Evolutionary conservation across 1,140 invertebrate genomes (phyloP).

Genomic region (Drosophila setifemur): DNA sequence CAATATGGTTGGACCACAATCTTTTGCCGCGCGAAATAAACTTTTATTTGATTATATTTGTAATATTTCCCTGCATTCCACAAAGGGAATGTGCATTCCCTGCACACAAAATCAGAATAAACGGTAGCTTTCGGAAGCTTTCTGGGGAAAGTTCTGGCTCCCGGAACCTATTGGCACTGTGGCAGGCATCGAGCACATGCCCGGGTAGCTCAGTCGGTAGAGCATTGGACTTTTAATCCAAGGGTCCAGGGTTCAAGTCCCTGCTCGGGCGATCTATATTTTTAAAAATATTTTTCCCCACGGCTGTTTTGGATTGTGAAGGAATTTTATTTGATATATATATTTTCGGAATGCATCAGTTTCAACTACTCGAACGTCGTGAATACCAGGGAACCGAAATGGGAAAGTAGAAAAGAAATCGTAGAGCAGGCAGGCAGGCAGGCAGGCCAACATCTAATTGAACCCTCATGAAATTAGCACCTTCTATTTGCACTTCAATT

Average conservation of each 20-base stretch:
- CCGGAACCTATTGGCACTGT: neutral
- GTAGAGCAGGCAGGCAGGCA: slow-evolving; percentile 19
- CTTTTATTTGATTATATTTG: slow-evolving; percentile 29
- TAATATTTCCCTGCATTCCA: neutral
- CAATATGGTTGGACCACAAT: slow-evolving; percentile 92
- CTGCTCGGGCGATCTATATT: slow-evolving; percentile 86
- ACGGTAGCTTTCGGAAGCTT: neutral
- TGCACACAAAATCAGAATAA: neutral
- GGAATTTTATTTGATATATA: neutral
- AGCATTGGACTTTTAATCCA: slow-evolving; percentile 91
- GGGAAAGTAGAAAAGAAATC: slow-evolving; percentile 56
- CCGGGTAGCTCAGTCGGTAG: slow-evolving; percentile 91
- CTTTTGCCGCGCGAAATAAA: slow-evolving; percentile 83
- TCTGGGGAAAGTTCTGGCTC: neutral
- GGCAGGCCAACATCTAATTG: slow-evolving; percentile 61
- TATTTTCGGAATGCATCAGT: neutral
- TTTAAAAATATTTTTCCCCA: too few relatives aligned
- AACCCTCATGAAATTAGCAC: slow-evolving; percentile 81
- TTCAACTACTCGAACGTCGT: slow-evolving; percentile 6
- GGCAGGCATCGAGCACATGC: slow-evolving; percentile 67
- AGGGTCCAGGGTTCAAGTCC: slow-evolving; percentile 91
- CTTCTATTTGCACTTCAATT: slow-evolving; percentile 76
- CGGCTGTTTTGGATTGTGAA: too few relatives aligned
- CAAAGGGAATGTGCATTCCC: too few relatives aligned
- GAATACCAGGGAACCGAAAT: neutral